phyloP scores from a whole-genome alignment of 1,140 invertebrate genomes.

The Neodiprion lecontei region DNA sequence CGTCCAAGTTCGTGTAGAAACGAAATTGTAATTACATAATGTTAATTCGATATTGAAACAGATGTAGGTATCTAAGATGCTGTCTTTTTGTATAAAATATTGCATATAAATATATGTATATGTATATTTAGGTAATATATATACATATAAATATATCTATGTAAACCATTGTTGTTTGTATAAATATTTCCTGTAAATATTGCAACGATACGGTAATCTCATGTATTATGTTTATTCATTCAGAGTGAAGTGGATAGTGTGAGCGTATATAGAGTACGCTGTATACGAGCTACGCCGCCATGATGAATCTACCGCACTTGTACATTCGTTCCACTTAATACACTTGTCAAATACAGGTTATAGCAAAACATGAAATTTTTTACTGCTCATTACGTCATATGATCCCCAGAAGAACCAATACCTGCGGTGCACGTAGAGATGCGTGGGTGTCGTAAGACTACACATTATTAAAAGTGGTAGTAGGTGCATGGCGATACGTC shows the following conservation, averaged over 20 bases:
- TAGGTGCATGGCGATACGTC: too few relatives aligned
- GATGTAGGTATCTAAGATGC: slow-evolving; percentile 31
- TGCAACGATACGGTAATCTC: slow-evolving; percentile 37
- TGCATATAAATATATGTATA: slow-evolving; percentile 3
- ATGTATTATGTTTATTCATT: slow-evolving; percentile 43
- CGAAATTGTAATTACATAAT: slow-evolving; percentile 16
- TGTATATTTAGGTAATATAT: slow-evolving; percentile 16
- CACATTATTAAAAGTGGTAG: too few relatives aligned
- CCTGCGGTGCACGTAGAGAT: too few relatives aligned
- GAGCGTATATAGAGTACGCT: slow-evolving; percentile 33
- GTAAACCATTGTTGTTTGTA: slow-evolving; percentile 42
- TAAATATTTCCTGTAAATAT: slow-evolving; percentile 50
- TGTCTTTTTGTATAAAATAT: slow-evolving; percentile 46
- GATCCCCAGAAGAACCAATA: slow-evolving; percentile 3
- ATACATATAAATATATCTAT: background rate
- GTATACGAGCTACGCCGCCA: slow-evolving; percentile 37
- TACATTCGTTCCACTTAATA: slow-evolving; percentile 46
- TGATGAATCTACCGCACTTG: slow-evolving; percentile 43
- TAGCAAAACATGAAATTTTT: slow-evolving; percentile 39
- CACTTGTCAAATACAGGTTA: slow-evolving; percentile 52
- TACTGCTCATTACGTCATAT: background rate
- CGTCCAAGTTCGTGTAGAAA: background rate
- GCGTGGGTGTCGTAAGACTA: too few relatives aligned
- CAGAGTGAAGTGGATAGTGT: slow-evolving; percentile 39
- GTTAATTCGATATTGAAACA: slow-evolving; percentile 31